Evolutionary conservation across 2,113 vertebrate species (phyloP).

Genomic region (Oxyura jamaicensis): DNA sequence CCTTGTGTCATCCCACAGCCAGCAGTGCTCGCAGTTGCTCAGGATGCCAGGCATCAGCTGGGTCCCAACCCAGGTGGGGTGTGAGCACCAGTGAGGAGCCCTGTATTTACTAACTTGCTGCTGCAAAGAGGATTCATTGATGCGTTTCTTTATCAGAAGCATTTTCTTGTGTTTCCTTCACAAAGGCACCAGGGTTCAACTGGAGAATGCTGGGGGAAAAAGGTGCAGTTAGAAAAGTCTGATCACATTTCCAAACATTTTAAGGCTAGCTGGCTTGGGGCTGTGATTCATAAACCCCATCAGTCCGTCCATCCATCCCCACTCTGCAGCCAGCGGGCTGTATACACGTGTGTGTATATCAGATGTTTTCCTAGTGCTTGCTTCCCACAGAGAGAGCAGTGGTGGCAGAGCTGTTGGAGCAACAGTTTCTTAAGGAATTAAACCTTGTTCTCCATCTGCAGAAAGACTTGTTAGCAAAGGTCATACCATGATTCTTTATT

Average conservation of each 20-base stretch:
- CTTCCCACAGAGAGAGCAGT: background rate
- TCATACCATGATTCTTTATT: conserved; percentile 1
- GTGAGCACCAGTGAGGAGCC: background rate
- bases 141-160: rapidly evolving
- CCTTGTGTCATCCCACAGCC: background rate
- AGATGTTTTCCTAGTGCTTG: background rate
- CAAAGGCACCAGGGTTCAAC: background rate
- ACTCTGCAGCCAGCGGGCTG: background rate
- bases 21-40: background rate
- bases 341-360: background rate
- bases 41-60: background rate
- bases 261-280: background rate
- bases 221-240: background rate
- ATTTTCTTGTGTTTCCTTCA: background rate
- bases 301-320: background rate
- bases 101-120: background rate
- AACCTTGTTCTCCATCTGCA: conserved; percentile 22
- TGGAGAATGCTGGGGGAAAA: background rate
- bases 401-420: background rate
- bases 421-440: conserved; percentile 2
- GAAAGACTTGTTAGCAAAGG: conserved; percentile 35
- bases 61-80: background rate
- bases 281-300: background rate
- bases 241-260: background rate
- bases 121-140: background rate